These are phyloP conservation scores for Cygnus atratus DNA, from an alignment of 2,113 vertebrate genomes.

Conservation along the genomic window DNA sequence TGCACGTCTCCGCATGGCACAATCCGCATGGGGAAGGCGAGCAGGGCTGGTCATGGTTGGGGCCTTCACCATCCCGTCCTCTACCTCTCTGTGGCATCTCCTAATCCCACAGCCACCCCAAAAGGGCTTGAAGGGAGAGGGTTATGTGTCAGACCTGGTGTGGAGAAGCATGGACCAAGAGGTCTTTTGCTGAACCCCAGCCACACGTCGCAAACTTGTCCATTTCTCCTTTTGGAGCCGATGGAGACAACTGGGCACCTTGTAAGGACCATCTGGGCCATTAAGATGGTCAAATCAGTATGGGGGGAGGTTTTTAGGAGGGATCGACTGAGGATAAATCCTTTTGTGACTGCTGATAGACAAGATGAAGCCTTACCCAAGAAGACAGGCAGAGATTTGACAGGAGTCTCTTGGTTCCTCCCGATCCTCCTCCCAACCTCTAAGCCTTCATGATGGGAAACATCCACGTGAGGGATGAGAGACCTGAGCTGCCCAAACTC, in stretches of 20 bases:
- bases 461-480: background rate
- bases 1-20: background rate
- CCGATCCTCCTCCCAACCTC: background rate
- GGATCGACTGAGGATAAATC: background rate
- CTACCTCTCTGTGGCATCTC: background rate
- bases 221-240: background rate
- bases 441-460: background rate
- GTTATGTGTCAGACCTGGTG: accelerated
- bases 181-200: background rate
- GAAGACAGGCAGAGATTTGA: background rate
- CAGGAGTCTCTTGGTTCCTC: background rate
- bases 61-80: background rate
- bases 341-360: background rate
- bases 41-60: background rate
- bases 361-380: background rate
- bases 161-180: background rate
- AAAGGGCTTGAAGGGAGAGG: background rate
- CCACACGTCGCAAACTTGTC: accelerated
- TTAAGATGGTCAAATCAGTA: background rate
- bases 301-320: background rate
- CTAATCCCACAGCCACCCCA: accelerated
- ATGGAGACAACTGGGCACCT: background rate
- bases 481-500: background rate
- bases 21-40: background rate
- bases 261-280: background rate